A percentile compares a stretch with the other conserved stretches of the same genome.
Evolutionary conservation across 2,113 vertebrate species (phyloP).

Genomic region (Oncorhynchus gorbuscha): DNA sequence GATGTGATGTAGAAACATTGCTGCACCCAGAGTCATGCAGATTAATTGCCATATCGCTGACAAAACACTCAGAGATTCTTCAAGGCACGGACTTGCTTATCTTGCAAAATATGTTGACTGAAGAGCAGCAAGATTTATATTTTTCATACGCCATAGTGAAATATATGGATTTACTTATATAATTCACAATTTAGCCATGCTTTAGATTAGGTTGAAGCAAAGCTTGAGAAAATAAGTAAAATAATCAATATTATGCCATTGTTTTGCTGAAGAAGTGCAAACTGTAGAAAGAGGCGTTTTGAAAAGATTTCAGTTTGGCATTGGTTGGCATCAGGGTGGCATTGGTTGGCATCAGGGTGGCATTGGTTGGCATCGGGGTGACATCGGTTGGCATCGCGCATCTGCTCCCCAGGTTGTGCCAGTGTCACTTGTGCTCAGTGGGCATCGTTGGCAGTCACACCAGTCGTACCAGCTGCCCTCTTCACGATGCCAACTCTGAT

Average conservation of each 20-base stretch:
- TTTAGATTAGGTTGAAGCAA: background rate
- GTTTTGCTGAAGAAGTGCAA: background rate
- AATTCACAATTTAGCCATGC: background rate
- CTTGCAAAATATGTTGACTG: conserved; percentile 3
- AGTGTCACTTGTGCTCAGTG: conserved; percentile 27
- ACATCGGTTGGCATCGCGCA: background rate
- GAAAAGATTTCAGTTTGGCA: background rate
- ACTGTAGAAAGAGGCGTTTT: background rate
- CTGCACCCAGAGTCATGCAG: conserved; percentile 10
- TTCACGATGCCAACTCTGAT: conserved; percentile 4
- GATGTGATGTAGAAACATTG: background rate
- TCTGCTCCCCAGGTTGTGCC: conserved; percentile 12
- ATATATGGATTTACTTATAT: background rate
- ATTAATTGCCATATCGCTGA: conserved; percentile 15
- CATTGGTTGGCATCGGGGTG: background rate
- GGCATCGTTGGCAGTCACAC: conserved; percentile 8
- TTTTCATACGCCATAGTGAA: background rate
- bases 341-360: background rate
- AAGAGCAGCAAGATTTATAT: conserved; percentile 9
- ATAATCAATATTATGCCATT: background rate
- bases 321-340: background rate
- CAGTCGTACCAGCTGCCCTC: conserved; percentile 18
- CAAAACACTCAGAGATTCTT: conserved; percentile 9
- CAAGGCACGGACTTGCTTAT: conserved; percentile 2
- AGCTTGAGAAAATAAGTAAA: background rate